Percentiles rank a stretch among this genome's conserved stretches.
These are phyloP conservation scores for Penaeus monodon DNA, from an alignment of 2,888 invertebrate genomes.

Conservation along the genomic window DNA sequence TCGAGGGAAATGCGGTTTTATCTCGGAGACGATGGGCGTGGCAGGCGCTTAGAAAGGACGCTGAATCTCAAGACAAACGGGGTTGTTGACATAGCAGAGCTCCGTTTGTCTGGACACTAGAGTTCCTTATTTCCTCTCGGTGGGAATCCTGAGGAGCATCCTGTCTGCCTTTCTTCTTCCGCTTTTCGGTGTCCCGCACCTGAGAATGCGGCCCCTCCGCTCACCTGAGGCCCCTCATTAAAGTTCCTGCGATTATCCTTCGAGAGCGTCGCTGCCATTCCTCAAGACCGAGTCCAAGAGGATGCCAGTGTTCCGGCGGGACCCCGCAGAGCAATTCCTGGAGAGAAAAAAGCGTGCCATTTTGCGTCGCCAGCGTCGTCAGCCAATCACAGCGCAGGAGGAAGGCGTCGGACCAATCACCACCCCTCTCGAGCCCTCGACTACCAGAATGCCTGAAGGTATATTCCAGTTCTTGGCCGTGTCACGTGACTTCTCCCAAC, in stretches of 20 bases:
- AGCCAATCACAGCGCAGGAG: conserved; percentile 15
- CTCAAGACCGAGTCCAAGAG: conserved; percentile 8
- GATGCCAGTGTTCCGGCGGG: neutral
- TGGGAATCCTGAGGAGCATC: conserved; percentile 38
- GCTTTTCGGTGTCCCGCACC: conserved; percentile 18
- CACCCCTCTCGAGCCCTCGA: conserved; percentile 14
- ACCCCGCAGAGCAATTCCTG: conserved; percentile 23
- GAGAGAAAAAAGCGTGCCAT: conserved; percentile 24
- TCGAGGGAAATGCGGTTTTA: too few species aligned
- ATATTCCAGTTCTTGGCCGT: conserved; percentile 39
- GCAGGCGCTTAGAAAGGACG: too few species aligned
- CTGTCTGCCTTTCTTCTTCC: conserved; percentile 23
- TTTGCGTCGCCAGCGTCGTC: conserved; percentile 14
- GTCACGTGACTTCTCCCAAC: conserved; percentile 46
- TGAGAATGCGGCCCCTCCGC: conserved; percentile 37
- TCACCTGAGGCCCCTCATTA: conserved; percentile 45
- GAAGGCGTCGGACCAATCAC: neutral
- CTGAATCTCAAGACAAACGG: conserved; percentile 25
- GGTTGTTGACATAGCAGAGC: conserved; percentile 11
- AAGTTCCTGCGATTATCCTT: conserved; percentile 50
- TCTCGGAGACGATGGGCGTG: too few species aligned
- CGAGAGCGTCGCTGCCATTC: conserved; percentile 26
- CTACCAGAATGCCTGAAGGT: conserved; percentile 33
- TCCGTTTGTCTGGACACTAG: conserved; percentile 21
- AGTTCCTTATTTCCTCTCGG: conserved; percentile 30